Conservation (phyloP, 2,113 vertebrate species). For the Leptocoma aspasia region DNA sequence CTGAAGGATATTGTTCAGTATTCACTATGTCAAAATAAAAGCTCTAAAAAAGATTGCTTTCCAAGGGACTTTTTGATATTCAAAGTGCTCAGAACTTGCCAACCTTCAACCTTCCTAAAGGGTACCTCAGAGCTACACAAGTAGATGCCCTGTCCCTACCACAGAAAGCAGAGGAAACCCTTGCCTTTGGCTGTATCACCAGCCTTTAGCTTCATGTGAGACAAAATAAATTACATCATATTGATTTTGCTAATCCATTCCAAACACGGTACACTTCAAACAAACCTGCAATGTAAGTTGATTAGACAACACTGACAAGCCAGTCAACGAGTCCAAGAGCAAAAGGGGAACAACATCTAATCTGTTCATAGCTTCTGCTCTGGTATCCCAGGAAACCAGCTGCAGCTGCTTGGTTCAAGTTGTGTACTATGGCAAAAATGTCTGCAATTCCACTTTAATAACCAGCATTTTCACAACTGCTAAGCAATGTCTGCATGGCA, state of each 20-base stretch:
- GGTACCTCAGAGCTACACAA: not conserved
- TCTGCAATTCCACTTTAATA: not conserved
- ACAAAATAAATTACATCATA: not conserved
- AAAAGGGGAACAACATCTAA: not conserved
- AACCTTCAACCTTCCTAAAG: not conserved
- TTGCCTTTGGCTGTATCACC: not conserved
- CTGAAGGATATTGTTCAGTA: not conserved
- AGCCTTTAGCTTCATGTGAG: not conserved
- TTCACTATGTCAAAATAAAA: not conserved
- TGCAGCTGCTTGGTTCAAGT: not conserved
- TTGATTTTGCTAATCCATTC: not conserved
- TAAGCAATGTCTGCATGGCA: not conserved
- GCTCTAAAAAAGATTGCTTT: not conserved
- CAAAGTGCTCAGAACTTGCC: not conserved
- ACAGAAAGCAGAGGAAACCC: not conserved
- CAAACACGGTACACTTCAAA: not conserved
- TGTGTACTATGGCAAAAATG: not conserved
- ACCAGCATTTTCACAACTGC: not conserved
- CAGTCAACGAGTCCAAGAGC: not conserved
- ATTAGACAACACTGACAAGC: not conserved
- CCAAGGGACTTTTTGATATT: not conserved
- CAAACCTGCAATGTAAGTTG: not conserved
- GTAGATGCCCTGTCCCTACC: not conserved
- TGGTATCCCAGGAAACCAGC: conserved; percentile 45
- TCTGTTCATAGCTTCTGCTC: not conserved